Base-by-base conservation (phyloP, 1,140 invertebrate genomes). In the Scaptomyza montana region DNA sequence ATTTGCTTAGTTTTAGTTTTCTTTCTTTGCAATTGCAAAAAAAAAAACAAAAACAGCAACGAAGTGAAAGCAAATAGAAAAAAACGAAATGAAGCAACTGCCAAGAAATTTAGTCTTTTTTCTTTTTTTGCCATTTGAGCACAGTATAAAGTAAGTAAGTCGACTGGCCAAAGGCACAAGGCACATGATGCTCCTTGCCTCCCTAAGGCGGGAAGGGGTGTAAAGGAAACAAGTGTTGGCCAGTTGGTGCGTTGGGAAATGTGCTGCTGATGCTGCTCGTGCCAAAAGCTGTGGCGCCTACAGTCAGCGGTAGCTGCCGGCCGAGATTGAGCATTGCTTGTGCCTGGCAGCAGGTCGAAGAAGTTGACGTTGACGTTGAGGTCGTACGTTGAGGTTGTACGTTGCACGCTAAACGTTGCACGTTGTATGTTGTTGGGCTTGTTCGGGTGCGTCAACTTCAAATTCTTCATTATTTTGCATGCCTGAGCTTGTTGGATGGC, bases 391-490 rank as follows among this genome's bases (percentile, higher is more conserved):
- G 2, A 10, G 12, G 39, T 33, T 36, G 33, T 7, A 60, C 57
- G 25, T 60, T 47, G 33, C 9, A 46, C 43, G 45, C 30, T 49
- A 21, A 19, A 19, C 9, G 39, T 36, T 33, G 36, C n/a, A 49
- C n/a, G 36, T 30, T 45, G 39, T n/a, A 13, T 21, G 43, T 62
- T 51, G 50, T 33, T 33, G 30, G 8, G 33, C 8, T 36, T 57
- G 60, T 55, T 64, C 53, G 56, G 69, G 46, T 36, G 56, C 69
- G 59, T 68, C 74, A 77, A 76, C 76, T 87, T 75, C 66, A 82
- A 87, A 87, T 86, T 86, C 84, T 87, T 86, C 75, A 86, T 86
- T 87, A 86, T 86, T 87, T 77, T 86, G 82, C 82, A 86, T 89
- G 78, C 78, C 75, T 87, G 75, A 81, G 64, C 82, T 76, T 73